Conservation (phyloP, 2,113 vertebrate species). For the Odobenus rosmarus region DNA sequence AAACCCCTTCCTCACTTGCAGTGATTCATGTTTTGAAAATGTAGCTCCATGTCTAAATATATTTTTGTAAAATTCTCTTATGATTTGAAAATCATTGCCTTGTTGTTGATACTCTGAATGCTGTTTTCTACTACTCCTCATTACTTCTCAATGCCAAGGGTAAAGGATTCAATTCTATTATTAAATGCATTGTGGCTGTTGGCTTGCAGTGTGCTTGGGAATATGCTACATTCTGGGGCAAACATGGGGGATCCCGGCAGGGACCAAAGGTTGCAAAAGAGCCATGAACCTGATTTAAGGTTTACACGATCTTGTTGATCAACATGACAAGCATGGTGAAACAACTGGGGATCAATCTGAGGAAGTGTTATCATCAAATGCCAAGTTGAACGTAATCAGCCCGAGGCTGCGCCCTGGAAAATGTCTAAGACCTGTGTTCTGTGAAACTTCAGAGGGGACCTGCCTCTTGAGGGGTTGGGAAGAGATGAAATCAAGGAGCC, state of each 20-base stretch:
- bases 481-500: neutral
- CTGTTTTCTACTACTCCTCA: neutral
- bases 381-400: neutral
- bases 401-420: neutral
- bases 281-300: neutral
- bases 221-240: fast-evolving
- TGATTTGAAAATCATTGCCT: neutral
- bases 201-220: neutral
- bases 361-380: neutral
- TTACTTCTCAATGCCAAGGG: neutral
- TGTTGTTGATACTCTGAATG: neutral
- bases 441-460: neutral
- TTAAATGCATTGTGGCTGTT: neutral
- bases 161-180: neutral
- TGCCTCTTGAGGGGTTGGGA: neutral
- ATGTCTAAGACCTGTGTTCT: neutral
- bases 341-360: neutral
- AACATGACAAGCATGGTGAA: neutral
- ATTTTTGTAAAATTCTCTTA: constrained; percentile 25
- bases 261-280: neutral
- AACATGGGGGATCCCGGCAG: no score
- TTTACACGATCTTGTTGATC: neutral
- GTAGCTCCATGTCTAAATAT: neutral
- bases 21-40: constrained; percentile 45
- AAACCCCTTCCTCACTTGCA: neutral